Evolutionary conservation across 2,888 invertebrate species (phyloP).

Genomic region (Willowsia nigromaculata): DNA sequence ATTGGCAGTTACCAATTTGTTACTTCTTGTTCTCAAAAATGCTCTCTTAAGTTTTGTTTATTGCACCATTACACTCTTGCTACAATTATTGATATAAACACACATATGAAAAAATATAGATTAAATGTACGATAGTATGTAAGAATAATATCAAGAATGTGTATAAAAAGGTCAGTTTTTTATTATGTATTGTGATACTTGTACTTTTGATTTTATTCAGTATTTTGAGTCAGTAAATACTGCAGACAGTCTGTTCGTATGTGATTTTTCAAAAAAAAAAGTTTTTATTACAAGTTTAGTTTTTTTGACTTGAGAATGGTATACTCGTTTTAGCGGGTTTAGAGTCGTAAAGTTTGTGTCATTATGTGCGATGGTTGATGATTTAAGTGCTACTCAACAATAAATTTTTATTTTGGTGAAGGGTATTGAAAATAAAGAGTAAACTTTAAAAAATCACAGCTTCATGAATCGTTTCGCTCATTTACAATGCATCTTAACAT

Average conservation of each 20-base stretch:
- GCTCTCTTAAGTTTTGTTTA: conserved; percentile 24
- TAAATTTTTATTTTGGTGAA: conserved; percentile 41
- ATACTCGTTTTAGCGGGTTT: not conserved
- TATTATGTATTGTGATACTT: conserved; percentile 21
- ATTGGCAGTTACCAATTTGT: conserved; percentile 63
- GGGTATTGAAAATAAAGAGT: conserved; percentile 24
- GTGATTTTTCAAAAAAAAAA: conserved; percentile 8
- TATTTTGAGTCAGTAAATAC: conserved; percentile 43
- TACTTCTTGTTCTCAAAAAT: conserved; percentile 5
- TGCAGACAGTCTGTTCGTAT: conserved; percentile 30
- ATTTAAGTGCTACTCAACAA: conserved; percentile 36
- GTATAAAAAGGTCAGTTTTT: conserved; percentile 44
- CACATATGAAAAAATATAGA: conserved; percentile 11
- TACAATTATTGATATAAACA: not conserved
- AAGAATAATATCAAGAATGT: conserved; percentile 1
- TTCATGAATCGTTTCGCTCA: not conserved
- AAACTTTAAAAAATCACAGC: not conserved
- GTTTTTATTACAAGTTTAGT: conserved; percentile 15
- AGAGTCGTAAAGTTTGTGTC: conserved; percentile 14
- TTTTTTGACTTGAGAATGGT: conserved; percentile 12
- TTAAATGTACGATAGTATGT: not conserved
- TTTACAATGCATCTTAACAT: not conserved
- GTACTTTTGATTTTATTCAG: conserved; percentile 14
- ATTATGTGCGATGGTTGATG: conserved; percentile 5
- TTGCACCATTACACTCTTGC: not conserved